Conservation (phyloP, 1,140 invertebrate genomes). For the Nylanderia fulva region DNA sequence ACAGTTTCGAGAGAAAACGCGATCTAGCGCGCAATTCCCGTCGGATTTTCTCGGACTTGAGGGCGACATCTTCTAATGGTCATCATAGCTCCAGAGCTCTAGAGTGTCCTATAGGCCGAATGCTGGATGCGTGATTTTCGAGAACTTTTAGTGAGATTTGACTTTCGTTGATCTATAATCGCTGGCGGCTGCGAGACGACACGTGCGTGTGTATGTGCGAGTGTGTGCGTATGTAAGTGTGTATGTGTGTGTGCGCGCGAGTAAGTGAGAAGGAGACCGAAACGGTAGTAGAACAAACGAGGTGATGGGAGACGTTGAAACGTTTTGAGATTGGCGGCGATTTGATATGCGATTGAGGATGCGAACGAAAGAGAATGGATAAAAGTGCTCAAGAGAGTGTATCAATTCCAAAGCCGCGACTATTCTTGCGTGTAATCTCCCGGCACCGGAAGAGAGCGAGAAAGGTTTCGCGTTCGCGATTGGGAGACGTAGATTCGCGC, state of each 20-base stretch:
- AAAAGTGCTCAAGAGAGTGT: not conserved
- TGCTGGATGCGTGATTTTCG: slow-evolving; percentile 6
- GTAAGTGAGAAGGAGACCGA: slow-evolving; percentile 20
- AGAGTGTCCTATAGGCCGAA: slow-evolving; percentile 2
- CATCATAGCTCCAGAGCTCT: not conserved
- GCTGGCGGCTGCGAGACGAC: not conserved
- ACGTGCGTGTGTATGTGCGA: slow-evolving; percentile 18
- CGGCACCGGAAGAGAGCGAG: slow-evolving; percentile 5
- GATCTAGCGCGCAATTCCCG: slow-evolving; percentile 12
- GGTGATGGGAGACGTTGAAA: not conserved
- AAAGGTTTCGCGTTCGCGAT: slow-evolving; percentile 24
- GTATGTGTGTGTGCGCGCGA: not conserved
- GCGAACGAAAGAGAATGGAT: not conserved
- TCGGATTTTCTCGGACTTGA: not conserved
- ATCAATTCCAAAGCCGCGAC: not conserved
- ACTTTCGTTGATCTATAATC: not conserved
- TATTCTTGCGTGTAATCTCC: not conserved
- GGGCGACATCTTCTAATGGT: not conserved
- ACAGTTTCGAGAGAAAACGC: slow-evolving; percentile 60
- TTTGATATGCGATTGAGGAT: not conserved
- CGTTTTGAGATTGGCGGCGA: not conserved
- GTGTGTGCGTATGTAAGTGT: not conserved
- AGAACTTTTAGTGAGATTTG: not conserved
- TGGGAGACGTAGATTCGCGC: slow-evolving; percentile 37
- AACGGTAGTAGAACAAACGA: not conserved